A percentile compares a stretch with the other conserved stretches of the same genome.
Conservation (phyloP, 2,113 vertebrate genomes). For the Leptobrachium ailaonicum region DNA sequence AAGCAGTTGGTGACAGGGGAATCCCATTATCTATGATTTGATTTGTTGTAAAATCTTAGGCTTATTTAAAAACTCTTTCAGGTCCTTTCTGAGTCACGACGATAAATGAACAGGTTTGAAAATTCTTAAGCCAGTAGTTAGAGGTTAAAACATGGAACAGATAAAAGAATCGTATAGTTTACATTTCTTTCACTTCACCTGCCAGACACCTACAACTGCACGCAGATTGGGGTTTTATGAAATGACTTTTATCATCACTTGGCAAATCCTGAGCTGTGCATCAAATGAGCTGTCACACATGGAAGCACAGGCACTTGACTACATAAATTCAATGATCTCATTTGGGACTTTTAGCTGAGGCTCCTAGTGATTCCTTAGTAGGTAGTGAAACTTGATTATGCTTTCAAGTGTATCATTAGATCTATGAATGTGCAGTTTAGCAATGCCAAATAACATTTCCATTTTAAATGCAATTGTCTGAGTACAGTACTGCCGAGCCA, state of each 20-base stretch:
- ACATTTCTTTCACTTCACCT: slow-evolving; percentile 46
- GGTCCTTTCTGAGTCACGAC: no score
- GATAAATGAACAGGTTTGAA: background rate
- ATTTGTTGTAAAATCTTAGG: no score
- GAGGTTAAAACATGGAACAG: background rate
- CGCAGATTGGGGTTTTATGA: slow-evolving; percentile 4
- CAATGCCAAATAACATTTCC: slow-evolving; percentile 18
- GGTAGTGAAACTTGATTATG: slow-evolving; percentile 45
- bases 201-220: slow-evolving; percentile 28
- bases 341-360: slow-evolving; percentile 33
- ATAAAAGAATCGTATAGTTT: slow-evolving; percentile 16
- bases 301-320: slow-evolving; percentile 30
- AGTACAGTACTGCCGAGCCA: background rate
- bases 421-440: slow-evolving; percentile 3
- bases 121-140: background rate
- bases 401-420: slow-evolving; percentile 38
- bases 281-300: background rate
- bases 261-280: slow-evolving; percentile 48
- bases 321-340: slow-evolving; percentile 49
- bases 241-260: slow-evolving; percentile 28
- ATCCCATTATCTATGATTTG: no score
- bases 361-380: slow-evolving; percentile 35
- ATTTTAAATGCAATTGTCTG: slow-evolving; percentile 3
- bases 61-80: no score
- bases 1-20: no score